Percentiles rank a stretch among this genome's conserved stretches.
phyloP scores from a whole-genome alignment of 1,140 invertebrate species.

The Matsumurasca onukii region DNA sequence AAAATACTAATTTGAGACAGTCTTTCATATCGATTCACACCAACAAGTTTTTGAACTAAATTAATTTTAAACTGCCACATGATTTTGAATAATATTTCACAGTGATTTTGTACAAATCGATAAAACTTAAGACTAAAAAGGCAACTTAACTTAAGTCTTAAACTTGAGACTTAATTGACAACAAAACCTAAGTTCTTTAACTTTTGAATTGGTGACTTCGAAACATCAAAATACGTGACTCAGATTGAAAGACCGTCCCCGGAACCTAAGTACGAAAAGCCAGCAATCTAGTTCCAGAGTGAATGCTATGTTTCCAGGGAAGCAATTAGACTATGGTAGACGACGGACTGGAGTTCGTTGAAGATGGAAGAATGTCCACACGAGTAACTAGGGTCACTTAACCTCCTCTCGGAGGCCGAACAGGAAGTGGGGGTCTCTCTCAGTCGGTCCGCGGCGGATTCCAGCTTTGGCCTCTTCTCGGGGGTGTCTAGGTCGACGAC shows the following conservation, averaged over 20 bases:
- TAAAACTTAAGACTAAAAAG: neutral
- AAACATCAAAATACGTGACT: neutral
- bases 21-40: too few species aligned
- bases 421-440: slow-evolving; percentile 16
- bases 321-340: slow-evolving; percentile 67
- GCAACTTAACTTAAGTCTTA: neutral
- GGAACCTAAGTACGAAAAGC: neutral
- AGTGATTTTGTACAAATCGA: too few species aligned
- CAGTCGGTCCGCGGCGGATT: slow-evolving; percentile 38
- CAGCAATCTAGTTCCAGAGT: slow-evolving; percentile 11
- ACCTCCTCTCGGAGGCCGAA: slow-evolving; percentile 23
- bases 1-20: too few species aligned
- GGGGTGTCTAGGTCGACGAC: slow-evolving; percentile 40
- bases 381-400: slow-evolving; percentile 40
- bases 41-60: too few species aligned
- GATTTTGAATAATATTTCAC: too few species aligned
- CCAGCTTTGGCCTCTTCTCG: slow-evolving; percentile 35
- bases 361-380: slow-evolving; percentile 67
- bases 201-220: too few species aligned
- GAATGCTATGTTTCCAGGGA: slow-evolving; percentile 63
- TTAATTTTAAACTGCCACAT: too few species aligned
- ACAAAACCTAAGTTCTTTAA: neutral
- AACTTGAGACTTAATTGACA: neutral
- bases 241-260: slow-evolving; percentile 13
- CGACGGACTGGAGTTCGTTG: slow-evolving; percentile 65